These are phyloP conservation scores for Cerastis leucographa DNA, from an alignment of 2,888 invertebrate species.

Conservation along the genomic window DNA sequence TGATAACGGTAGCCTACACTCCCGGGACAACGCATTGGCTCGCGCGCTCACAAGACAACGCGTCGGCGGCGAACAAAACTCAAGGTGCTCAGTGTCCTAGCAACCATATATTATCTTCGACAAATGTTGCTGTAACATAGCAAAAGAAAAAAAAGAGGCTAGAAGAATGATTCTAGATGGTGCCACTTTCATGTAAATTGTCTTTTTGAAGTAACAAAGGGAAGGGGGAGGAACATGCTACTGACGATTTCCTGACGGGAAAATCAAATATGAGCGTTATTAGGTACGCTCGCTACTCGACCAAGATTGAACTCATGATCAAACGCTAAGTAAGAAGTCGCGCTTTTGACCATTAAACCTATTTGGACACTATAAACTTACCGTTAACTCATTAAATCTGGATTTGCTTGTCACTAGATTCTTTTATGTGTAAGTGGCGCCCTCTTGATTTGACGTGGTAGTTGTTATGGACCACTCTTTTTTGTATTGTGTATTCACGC, in stretches of 20 bases:
- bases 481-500: neutral
- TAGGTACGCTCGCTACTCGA: neutral
- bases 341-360: neutral
- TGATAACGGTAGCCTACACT: slow-evolving; percentile 74
- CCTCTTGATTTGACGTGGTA: neutral
- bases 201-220: neutral
- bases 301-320: neutral
- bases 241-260: neutral
- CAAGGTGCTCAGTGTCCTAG: slow-evolving; percentile 83
- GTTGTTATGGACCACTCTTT: neutral
- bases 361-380: neutral
- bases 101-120: slow-evolving; percentile 20
- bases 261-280: neutral
- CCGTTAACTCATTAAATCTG: neutral
- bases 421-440: slow-evolving; percentile 13
- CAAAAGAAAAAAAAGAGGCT: neutral
- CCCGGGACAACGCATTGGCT: slow-evolving; percentile 87
- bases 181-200: slow-evolving; percentile 15
- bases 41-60: slow-evolving; percentile 85
- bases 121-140: neutral
- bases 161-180: slow-evolving; percentile 21
- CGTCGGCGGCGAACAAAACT: slow-evolving; percentile 85
- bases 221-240: neutral
- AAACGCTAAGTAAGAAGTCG: neutral
- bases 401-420: neutral